Base-by-base conservation (phyloP, 2,113 vertebrate species). In the Grus americana region DNA sequence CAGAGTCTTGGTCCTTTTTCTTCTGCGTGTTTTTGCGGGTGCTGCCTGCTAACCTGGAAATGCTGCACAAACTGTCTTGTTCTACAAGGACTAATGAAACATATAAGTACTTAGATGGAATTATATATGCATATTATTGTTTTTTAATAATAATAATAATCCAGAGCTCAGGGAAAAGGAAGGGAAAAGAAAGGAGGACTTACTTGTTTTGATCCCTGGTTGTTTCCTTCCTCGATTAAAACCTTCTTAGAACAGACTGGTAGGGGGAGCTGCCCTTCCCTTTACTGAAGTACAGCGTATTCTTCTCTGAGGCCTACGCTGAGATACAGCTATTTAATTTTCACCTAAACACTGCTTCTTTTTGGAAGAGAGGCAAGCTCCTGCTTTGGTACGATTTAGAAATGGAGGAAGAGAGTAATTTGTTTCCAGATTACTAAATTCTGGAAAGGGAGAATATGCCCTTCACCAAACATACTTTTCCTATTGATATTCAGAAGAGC, bases 211-310 rank as follows among this genome's bases (percentile, higher is more conserved):
- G 92, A 95, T 95, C 75, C 54, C 80, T 58, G 70, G 67, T 70
- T 96, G 72, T 97, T 95, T 95, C 59, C 80, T 96, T 92, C 90
- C 68, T 95, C 11, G 38, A 86, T 88, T 57, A 71, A 96, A 96
- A 66, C 80, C 91, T 96, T 95, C 84, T 88, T 86, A 73, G 65
- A 97, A 92, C 95, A 97, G 88, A 88, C 96, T 95, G 96, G 61
- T 95, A 93, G 95, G 96, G 96, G 92, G 93, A 97, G 96, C 92
- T 96, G 95, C 90, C 91, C 80, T 97, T 97, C 94, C 76, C 94
- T 97, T 80, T 95, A 67, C 79, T 91, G 86, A 92, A 96, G 92
- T 93, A 92, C 86, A 86, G 76, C 10, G 0, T 92, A 96, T 95
- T 95, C 88, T 86, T 95, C 92, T 93, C 76, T 67, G 90, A 95